A percentile compares a stretch with the other conserved stretches of the same genome.
Evolutionary conservation across 2,797 vertebrate genomes (phyloP).

Genomic region (Picus viridis): DNA sequence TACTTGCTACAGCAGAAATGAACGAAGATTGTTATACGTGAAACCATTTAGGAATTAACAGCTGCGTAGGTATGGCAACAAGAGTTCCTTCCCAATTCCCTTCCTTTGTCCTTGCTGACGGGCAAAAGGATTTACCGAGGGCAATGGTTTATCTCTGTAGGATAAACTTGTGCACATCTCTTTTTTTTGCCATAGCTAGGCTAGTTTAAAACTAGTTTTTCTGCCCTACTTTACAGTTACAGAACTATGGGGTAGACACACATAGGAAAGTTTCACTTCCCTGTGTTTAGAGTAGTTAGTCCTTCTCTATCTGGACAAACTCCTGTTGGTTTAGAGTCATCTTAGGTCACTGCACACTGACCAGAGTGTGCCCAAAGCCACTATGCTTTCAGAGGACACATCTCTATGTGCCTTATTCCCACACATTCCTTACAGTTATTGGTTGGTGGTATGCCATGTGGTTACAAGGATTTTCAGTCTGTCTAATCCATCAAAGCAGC

Average conservation of each 20-base stretch:
- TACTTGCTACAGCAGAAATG: not conserved
- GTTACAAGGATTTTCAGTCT: not conserved
- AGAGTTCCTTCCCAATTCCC: not conserved
- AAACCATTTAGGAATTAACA: constrained; percentile 16
- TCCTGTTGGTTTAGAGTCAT: not conserved
- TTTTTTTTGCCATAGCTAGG: not conserved
- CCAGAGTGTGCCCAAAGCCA: not conserved
- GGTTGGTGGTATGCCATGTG: accelerated
- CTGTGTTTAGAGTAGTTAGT: not conserved
- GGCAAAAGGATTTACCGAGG: not conserved
- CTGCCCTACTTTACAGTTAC: accelerated
- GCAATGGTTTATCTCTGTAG: not conserved
- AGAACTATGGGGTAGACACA: not conserved
- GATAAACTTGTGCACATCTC: not conserved
- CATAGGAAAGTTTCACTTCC: not conserved
- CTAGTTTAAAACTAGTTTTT: not conserved
- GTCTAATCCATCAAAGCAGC: not conserved
- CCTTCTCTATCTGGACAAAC: not conserved
- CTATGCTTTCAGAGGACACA: not conserved
- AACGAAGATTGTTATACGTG: not conserved
- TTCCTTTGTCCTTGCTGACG: not conserved
- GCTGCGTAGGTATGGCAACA: not conserved
- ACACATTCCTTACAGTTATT: not conserved
- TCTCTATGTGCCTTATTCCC: not conserved
- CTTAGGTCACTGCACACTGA: not conserved